Evolutionary conservation across 2,797 vertebrate genomes (phyloP).

Genomic region (Triplophysa bombifrons): DNA sequence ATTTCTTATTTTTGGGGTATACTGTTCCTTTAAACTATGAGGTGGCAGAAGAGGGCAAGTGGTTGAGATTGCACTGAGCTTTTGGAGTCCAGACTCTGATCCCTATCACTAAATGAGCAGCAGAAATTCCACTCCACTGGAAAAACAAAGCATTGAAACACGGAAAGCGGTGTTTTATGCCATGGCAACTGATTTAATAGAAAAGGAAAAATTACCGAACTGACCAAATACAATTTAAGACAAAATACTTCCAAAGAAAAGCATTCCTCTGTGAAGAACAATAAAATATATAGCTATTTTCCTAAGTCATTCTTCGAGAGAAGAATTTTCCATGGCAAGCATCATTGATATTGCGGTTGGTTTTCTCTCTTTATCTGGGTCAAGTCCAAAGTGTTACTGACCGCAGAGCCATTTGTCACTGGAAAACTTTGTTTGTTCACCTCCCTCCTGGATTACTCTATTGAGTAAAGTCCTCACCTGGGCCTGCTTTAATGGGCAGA

Average conservation of each 20-base stretch:
- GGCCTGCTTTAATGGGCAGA: constrained; percentile 38
- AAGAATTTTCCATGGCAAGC: constrained; percentile 49
- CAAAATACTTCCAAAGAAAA: constrained; percentile 57
- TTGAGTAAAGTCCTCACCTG: constrained; percentile 57
- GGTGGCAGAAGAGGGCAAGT: background rate
- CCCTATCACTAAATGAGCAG: constrained; percentile 30
- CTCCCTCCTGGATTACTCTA: constrained; percentile 43
- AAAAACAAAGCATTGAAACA: constrained; percentile 13
- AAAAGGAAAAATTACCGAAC: constrained; percentile 51
- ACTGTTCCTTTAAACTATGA: background rate
- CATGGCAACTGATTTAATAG: constrained; percentile 50
- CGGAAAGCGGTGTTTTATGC: constrained; percentile 23
- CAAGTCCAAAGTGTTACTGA: constrained; percentile 57
- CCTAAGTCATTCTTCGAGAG: constrained; percentile 38
- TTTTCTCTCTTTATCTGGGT: constrained; percentile 51
- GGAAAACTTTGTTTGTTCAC: constrained; percentile 52
- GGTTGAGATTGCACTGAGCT: background rate
- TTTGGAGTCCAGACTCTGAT: constrained; percentile 2
- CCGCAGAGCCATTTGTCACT: constrained; percentile 52
- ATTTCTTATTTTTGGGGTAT: background rate
- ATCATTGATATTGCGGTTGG: constrained; percentile 49
- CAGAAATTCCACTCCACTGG: constrained; percentile 32
- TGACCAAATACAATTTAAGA: constrained; percentile 52
- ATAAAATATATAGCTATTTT: constrained; percentile 55
- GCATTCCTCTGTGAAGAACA: constrained; percentile 54